A percentile compares a stretch with the other conserved stretches of the same genome.
phyloP scores from a whole-genome alignment of 1,140 invertebrate genomes.

The Dryas iulia region DNA sequence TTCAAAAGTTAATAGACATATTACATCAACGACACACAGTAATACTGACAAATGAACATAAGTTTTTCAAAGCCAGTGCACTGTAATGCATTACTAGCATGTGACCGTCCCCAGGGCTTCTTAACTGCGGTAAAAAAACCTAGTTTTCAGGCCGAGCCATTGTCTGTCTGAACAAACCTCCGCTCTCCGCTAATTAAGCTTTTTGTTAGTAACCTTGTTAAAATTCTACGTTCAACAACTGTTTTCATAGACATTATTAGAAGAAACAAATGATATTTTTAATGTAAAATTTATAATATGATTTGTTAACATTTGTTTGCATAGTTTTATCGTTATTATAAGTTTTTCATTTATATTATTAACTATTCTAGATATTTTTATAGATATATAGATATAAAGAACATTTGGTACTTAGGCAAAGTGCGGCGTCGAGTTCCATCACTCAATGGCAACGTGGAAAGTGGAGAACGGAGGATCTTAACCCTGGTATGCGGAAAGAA shows the following conservation, averaged over 20 bases:
- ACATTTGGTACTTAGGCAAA: too few relatives aligned
- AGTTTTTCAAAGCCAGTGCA: conserved; percentile 23
- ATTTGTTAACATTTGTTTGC: too few relatives aligned
- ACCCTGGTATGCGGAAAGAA: too few relatives aligned
- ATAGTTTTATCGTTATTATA: too few relatives aligned
- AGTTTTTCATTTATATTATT: not conserved
- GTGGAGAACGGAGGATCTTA: too few relatives aligned
- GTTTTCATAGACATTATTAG: conserved; percentile 12
- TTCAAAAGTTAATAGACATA: not conserved
- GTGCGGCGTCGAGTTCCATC: too few relatives aligned
- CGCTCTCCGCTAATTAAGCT: conserved; percentile 39
- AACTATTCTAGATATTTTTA: too few relatives aligned
- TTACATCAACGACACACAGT: not conserved
- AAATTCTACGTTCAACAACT: conserved; percentile 33
- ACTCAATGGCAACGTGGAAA: too few relatives aligned
- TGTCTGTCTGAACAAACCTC: conserved; percentile 31
- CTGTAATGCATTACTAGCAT: conserved; percentile 28
- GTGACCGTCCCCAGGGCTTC: conserved; percentile 30
- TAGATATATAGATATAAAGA: too few relatives aligned
- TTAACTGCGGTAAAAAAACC: conserved; percentile 28
- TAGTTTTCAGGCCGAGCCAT: conserved; percentile 30
- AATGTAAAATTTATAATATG: not conserved
- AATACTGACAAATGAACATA: conserved; percentile 27
- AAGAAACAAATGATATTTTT: not conserved
- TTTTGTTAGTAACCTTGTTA: conserved; percentile 41